Conservation (phyloP, 2,797 vertebrate species). For the Coregonus sp. region DNA sequence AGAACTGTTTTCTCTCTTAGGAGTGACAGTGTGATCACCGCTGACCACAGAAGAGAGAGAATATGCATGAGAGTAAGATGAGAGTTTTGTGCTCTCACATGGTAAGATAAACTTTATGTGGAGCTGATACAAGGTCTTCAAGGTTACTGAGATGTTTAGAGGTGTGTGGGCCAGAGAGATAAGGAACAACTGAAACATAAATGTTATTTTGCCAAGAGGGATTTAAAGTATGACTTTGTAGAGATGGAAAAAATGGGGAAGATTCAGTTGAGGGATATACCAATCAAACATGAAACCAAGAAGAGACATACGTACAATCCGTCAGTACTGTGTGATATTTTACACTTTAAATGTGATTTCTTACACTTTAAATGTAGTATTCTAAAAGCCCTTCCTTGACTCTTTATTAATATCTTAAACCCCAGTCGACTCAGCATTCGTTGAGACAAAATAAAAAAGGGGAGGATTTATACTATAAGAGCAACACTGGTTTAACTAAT, state of each 20-base stretch:
- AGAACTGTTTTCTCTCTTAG: conserved; percentile 9
- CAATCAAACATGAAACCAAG: background rate
- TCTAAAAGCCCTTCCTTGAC: conserved; percentile 47
- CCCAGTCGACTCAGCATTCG: conserved; percentile 58
- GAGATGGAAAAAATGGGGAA: conserved; percentile 16
- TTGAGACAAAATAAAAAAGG: conserved; percentile 56
- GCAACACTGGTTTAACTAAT: background rate
- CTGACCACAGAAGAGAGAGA: conserved; percentile 19
- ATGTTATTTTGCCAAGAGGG: conserved; percentile 13
- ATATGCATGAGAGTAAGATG: conserved; percentile 19
- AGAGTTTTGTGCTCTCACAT: conserved; percentile 26
- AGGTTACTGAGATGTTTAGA: conserved; percentile 36
- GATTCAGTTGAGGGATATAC: background rate
- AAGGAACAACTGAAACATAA: conserved; percentile 4
- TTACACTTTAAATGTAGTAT: conserved; percentile 60
- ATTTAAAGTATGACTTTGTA: background rate
- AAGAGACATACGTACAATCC: conserved; percentile 57
- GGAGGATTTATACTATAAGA: conserved; percentile 10
- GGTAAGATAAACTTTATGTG: conserved; percentile 35
- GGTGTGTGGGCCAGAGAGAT: conserved; percentile 20
- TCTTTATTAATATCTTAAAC: conserved; percentile 65
- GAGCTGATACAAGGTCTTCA: conserved; percentile 27
- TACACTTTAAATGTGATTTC: conserved; percentile 41
- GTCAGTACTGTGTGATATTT: conserved; percentile 36
- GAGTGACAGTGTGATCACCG: conserved; percentile 27